Evolutionary conservation across 2,113 vertebrate species (phyloP).

Genomic region (Gobiocypris rarus): DNA sequence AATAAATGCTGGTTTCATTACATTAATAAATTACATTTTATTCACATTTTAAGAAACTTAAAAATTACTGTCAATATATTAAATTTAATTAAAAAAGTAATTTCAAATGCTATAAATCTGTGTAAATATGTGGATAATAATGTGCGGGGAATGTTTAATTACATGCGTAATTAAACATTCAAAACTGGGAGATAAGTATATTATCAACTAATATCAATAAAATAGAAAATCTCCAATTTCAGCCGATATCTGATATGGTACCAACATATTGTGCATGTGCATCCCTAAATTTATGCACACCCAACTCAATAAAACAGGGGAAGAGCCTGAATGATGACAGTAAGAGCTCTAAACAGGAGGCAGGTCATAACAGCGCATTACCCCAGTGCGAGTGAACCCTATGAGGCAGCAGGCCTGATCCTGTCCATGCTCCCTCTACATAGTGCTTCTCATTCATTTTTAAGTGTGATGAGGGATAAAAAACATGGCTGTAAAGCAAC

Average conservation of each 20-base stretch:
- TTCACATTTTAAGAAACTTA: no score
- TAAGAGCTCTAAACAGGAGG: slow-evolving; percentile 11
- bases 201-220: background rate
- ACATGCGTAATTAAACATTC: no score
- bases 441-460: slow-evolving; percentile 42
- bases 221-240: background rate
- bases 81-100: background rate
- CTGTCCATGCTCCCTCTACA: background rate
- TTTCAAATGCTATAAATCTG: background rate
- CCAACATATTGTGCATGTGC: background rate
- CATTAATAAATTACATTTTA: no score
- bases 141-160: no score
- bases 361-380: slow-evolving; percentile 9
- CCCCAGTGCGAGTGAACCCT: background rate
- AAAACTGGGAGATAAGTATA: no score
- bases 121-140: no score
- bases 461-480: slow-evolving; percentile 34
- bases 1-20: no score
- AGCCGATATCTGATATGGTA: background rate
- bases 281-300: background rate
- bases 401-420: slow-evolving; percentile 8
- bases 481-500: slow-evolving; percentile 31
- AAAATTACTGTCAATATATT: background rate
- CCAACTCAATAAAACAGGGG: background rate
- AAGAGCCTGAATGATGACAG: background rate